Evolutionary conservation across 2,888 invertebrate genomes (phyloP), one percentile per base, ranked within the genome.

Genomic region (Campoletis raptor): DNA sequence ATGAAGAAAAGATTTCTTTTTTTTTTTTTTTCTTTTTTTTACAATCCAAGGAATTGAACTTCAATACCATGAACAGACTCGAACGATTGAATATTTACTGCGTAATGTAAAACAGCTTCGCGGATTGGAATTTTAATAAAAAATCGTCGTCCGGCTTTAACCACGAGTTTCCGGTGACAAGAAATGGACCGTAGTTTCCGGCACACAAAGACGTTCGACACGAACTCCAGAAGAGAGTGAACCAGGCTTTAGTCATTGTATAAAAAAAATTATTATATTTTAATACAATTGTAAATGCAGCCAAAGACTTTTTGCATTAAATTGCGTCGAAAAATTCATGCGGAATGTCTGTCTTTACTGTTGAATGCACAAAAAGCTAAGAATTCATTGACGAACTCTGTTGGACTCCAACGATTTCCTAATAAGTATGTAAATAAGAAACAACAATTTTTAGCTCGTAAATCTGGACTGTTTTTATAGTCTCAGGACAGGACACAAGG

Each of bases 121-220:
- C 30, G 30, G 30, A 61, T 61, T 61, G 61, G 61, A 61, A 61
- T 61, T n/a, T 67, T 1, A 67, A 2, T 42, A 37, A 69, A 24
- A 69, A 24, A 42, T 69, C 42, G 42, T 21, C 69, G 42, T 69
- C 69, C 69, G 69, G 21, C 69, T 12, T 37, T 15, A 24, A 69
- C 69, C 69, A 24, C 69, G 69, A 69, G 42, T 42, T 69, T 69
- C 69, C 69, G 69, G 40, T 42, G 12, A 24, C 69, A 12, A 69
- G 24, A 69, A 37, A 61, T 61, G 61, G 24, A 21, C 42, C 69
- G 69, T 69, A 42, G 69, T 69, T 69, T 69, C 69, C 69, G 69
- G 69, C 42, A 42, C 42, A 42, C 69, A 42, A 69, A 69, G 21
- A 69, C 42, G 4, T n/a, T 18, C 40, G 40, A 40, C 12, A 67